Base-by-base conservation (phyloP, 1,140 invertebrate genomes). In the Macrosteles quadrilineatus region DNA sequence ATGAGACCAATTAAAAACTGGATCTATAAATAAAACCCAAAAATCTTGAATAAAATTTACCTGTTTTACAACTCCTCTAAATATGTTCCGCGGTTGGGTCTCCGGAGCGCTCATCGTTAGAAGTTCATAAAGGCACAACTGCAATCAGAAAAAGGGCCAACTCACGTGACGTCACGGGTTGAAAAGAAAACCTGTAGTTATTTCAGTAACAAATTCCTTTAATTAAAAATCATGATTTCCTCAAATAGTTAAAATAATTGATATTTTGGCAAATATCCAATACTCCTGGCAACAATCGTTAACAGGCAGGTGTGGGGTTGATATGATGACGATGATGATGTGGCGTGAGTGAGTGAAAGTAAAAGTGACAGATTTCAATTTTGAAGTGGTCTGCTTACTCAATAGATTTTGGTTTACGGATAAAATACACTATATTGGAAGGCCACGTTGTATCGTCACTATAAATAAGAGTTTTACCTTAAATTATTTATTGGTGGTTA, bases 21-120 rank as follows among this genome's bases (percentile, higher is more conserved):
- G 6, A 9, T 21, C 27, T 59, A 27, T 9, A 25, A 59, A 6
- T 59, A 3, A 21, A 4, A 53, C 6, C 11, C 11, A 43, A 43
- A 9, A 43, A 11, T 43, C 11, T 9, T n/a, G 9, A 55, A 11
- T 17, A 9, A 25, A 57, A 47, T 17, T 36, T 70, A 70, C 68
- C 59, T 70, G 68, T 29, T 70, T 70, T 12, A 70, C 68, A 50
- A 65, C 6, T 70, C 32, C 68, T 59, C 27, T 68, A 27, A 43
- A 2, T 31, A 57, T 1, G 1, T 17, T 2, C n/a, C n/a, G n/a
- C n/a, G n/a, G n/a, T 12, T 2, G 64, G 31, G 53, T 19, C 50
- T 55, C 47, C 2, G 36, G 45, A 47, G 36, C 67, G 25, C 67
- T 68, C 67, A 68, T 68, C 23, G 23, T 68, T 29, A 47, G 23